These are phyloP conservation scores for Alentia gelatinosa DNA, from an alignment of 2,888 invertebrate genomes.

Conservation along the genomic window DNA sequence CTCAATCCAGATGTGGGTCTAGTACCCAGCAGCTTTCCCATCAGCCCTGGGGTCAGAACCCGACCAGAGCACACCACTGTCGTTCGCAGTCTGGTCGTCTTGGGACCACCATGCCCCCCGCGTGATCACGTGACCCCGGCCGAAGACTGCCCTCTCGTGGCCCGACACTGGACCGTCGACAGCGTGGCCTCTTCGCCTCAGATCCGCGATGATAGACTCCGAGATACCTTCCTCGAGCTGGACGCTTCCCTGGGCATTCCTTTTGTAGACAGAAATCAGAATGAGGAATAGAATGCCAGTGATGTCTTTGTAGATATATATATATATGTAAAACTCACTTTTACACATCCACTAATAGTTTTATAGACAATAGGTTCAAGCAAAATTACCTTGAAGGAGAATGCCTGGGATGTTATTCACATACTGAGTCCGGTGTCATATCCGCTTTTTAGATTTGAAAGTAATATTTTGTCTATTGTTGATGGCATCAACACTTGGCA, in stretches of 20 bases:
- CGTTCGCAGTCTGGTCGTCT: constrained; percentile 26
- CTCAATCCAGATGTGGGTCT: neutral
- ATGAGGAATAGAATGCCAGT: too few species aligned
- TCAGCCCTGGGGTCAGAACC: constrained; percentile 77
- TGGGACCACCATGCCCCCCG: constrained; percentile 65
- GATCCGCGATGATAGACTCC: constrained; percentile 64
- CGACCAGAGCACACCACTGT: constrained; percentile 70
- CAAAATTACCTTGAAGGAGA: too few species aligned
- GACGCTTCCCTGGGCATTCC: constrained; percentile 58
- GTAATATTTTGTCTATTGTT: too few species aligned
- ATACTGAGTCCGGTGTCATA: too few species aligned
- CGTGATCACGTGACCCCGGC: constrained; percentile 78
- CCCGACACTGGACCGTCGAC: constrained; percentile 67
- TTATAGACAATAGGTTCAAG: too few species aligned
- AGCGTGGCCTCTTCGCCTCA: constrained; percentile 71
- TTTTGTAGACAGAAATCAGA: too few species aligned
- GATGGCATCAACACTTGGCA: too few species aligned
- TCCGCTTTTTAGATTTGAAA: too few species aligned
- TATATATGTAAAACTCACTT: too few species aligned
- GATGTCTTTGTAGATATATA: too few species aligned
- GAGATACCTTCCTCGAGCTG: constrained; percentile 74
- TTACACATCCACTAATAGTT: too few species aligned
- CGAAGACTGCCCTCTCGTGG: constrained; percentile 70
- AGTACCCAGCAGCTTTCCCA: constrained; percentile 72
- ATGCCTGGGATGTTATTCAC: too few species aligned